Conservation (phyloP, 2,113 vertebrate species). For the Catharus bicknelli region DNA sequence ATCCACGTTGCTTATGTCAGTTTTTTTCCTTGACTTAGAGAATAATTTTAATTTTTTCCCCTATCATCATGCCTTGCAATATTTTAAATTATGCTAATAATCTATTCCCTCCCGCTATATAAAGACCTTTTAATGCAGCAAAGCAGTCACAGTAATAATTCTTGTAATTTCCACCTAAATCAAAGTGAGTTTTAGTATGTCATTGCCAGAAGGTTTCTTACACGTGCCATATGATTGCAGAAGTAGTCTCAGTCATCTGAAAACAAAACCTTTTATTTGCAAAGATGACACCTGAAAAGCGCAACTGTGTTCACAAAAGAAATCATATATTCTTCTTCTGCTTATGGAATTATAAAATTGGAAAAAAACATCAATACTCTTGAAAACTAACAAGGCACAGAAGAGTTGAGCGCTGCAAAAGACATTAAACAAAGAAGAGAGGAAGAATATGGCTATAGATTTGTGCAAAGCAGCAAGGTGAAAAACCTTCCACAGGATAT, state of each 20-base stretch:
- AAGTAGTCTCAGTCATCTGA: not conserved
- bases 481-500: not conserved
- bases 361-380: not conserved
- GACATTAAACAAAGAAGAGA: not conserved
- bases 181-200: not conserved
- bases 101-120: not conserved
- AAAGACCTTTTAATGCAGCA: not conserved
- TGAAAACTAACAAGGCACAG: not conserved
- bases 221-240: not conserved
- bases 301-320: not conserved
- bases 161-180: not conserved
- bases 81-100: not conserved
- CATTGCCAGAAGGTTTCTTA: not conserved
- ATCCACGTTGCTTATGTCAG: not conserved
- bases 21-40: not conserved
- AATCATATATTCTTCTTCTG: not conserved
- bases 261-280: not conserved
- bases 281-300: not conserved
- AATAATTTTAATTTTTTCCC: not conserved
- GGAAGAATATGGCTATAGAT: not conserved
- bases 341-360: not conserved
- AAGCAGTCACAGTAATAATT: not conserved
- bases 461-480: not conserved
- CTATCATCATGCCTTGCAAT: not conserved
- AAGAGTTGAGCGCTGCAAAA: not conserved